Conservation (phyloP, 2,797 vertebrate species). For the Acropternis orthonyx region DNA sequence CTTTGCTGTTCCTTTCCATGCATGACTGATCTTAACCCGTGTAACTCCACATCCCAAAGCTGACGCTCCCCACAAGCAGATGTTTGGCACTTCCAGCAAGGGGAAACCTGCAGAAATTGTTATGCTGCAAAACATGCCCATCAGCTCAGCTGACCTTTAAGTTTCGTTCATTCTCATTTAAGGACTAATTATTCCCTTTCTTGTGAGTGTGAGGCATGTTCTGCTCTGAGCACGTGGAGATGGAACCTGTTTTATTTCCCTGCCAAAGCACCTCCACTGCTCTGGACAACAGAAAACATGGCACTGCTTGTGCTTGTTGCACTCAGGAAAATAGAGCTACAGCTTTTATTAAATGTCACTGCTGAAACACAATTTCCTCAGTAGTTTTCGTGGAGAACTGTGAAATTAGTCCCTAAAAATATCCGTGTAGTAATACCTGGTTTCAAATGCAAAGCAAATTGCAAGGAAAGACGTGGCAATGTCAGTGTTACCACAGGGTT, state of each 20-base stretch:
- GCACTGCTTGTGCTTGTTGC: neutral
- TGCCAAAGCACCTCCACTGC: neutral
- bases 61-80: neutral
- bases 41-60: neutral
- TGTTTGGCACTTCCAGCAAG: conserved; percentile 37
- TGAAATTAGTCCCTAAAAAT: neutral
- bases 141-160: conserved; percentile 55
- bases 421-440: neutral
- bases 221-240: neutral
- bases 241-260: neutral
- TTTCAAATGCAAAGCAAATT: neutral
- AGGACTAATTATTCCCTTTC: conserved; percentile 25
- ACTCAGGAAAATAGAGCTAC: neutral
- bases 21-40: neutral
- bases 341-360: neutral
- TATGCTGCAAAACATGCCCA: conserved; percentile 23
- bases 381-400: neutral
- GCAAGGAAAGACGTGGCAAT: neutral
- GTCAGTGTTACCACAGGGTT: neutral
- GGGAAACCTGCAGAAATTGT: neutral
- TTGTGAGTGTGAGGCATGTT: neutral
- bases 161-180: neutral
- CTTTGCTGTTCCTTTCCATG: neutral
- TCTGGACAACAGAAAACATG: neutral
- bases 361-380: neutral